These are phyloP conservation scores for Haliaeetus leucogaster DNA, from an alignment of 2,113 vertebrate genomes.

Conservation along the genomic window DNA sequence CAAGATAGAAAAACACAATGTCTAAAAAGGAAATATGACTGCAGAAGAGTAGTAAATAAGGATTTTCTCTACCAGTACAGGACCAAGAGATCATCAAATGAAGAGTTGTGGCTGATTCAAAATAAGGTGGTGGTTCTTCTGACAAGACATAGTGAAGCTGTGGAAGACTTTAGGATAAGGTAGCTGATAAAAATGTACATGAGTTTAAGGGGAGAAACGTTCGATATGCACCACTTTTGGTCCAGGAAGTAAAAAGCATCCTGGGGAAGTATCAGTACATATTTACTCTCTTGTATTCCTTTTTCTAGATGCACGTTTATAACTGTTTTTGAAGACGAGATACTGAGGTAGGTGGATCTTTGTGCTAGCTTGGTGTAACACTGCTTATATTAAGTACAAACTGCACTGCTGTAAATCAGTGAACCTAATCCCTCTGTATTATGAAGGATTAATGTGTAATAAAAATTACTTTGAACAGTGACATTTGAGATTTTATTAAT, in stretches of 20 bases:
- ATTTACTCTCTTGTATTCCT: not conserved
- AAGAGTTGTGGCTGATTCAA: not conserved
- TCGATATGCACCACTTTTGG: not conserved
- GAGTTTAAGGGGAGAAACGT: not conserved
- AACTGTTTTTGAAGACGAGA: not conserved
- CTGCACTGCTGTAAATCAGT: not conserved
- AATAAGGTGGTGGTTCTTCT: not conserved
- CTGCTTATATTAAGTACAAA: not conserved
- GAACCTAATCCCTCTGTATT: not conserved
- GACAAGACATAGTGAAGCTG: not conserved
- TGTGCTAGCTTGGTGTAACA: not conserved
- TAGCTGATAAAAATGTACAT: not conserved
- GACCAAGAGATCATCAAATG: not conserved
- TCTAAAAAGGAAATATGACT: not conserved
- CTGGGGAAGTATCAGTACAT: not conserved
- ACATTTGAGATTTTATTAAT: not conserved
- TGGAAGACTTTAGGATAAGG: not conserved
- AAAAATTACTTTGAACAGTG: not conserved
- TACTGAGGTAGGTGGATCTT: not conserved
- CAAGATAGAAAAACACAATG: not conserved
- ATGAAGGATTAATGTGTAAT: not conserved
- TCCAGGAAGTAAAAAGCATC: not conserved
- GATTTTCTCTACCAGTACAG: not conserved
- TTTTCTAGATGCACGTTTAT: not conserved
- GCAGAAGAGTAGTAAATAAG: not conserved